These are phyloP conservation scores for Pipa parva DNA, from an alignment of 2,113 vertebrate species.

Conservation along the genomic window DNA sequence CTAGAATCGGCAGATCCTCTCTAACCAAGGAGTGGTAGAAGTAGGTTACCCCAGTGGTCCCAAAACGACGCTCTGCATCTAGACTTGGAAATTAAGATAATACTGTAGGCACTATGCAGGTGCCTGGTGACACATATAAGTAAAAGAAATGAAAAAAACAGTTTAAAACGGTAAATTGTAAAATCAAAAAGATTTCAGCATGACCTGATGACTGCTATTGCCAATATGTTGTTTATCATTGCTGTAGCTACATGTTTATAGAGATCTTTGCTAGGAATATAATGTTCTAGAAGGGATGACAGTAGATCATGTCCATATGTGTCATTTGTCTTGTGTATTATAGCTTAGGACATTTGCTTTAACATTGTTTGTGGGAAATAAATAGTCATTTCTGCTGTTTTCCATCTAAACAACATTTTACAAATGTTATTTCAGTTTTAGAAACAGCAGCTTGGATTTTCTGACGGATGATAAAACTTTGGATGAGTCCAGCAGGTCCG, in stretches of 20 bases:
- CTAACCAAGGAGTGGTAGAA: too few species aligned
- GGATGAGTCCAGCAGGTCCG: slow-evolving; percentile 1
- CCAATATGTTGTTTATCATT: too few species aligned
- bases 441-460: background rate
- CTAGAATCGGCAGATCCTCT: too few species aligned
- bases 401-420: slow-evolving; percentile 15
- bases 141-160: too few species aligned
- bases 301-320: background rate
- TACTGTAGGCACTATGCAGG: too few species aligned
- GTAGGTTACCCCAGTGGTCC: too few species aligned
- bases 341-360: background rate
- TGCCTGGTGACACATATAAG: too few species aligned
- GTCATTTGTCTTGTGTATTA: background rate
- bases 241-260: background rate
- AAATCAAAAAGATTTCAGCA: too few species aligned
- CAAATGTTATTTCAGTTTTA: background rate
- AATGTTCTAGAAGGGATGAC: background rate
- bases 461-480: background rate
- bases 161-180: too few species aligned
- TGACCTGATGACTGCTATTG: too few species aligned
- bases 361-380: background rate
- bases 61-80: too few species aligned
- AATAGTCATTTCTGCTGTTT: slow-evolving; percentile 13
- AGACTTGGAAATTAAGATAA: too few species aligned
- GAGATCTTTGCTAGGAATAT: background rate